phyloP scores from a whole-genome alignment of 2,113 vertebrate species.

The Erinaceus europaeus region DNA sequence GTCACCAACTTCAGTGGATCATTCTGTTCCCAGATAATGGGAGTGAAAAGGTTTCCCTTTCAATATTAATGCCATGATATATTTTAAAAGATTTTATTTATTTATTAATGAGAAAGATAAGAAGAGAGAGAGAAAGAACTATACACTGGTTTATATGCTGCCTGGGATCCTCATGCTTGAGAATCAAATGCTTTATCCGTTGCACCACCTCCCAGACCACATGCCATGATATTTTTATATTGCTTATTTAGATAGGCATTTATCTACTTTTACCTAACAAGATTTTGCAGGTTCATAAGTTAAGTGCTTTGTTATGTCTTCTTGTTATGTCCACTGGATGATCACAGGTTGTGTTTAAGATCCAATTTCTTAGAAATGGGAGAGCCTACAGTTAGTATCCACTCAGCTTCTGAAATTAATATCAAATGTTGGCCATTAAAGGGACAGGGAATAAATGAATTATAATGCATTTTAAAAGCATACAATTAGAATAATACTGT shows the following conservation, averaged over 20 bases:
- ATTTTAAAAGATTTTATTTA: too few species aligned
- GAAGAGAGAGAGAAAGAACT: too few species aligned
- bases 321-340: background rate
- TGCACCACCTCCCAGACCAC: background rate
- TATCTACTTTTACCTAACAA: constrained; percentile 10
- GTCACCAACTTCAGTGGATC: background rate
- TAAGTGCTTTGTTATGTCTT: background rate
- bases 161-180: too few species aligned
- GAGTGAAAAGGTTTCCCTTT: background rate
- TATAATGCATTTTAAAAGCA: constrained; percentile 44
- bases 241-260: background rate
- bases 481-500: constrained; percentile 49
- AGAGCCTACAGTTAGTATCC: background rate
- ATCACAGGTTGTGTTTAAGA: background rate
- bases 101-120: too few species aligned
- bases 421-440: constrained; percentile 53
- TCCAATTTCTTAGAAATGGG: constrained; percentile 21
- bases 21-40: constrained; percentile 11
- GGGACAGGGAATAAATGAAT: constrained; percentile 53
- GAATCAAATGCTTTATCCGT: background rate
- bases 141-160: too few species aligned
- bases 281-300: background rate
- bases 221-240: background rate
- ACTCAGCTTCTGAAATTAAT: constrained; percentile 60
- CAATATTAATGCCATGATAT: background rate